phyloP scores from a whole-genome alignment of 2,888 invertebrate genomes.

The Buathra laborator region DNA sequence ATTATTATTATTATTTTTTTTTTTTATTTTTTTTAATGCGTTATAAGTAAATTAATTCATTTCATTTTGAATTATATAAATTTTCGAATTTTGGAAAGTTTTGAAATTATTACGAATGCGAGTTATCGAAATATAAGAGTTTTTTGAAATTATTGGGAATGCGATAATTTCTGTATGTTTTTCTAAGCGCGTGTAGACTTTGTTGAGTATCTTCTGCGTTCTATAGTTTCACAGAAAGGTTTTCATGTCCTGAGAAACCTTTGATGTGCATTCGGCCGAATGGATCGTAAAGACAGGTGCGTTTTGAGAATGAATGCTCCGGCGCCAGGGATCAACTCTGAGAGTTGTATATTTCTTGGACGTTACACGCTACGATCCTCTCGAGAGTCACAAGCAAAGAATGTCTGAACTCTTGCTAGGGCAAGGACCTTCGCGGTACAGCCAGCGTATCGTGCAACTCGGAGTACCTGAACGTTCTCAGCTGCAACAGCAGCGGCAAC shows the following conservation, averaged over 20 bases:
- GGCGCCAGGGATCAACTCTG: slow-evolving; percentile 26
- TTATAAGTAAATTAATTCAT: too few relatives aligned
- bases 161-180: neutral
- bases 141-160: neutral
- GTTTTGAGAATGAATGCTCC: slow-evolving; percentile 30
- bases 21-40: too few relatives aligned
- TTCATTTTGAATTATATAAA: too few relatives aligned
- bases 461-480: slow-evolving; percentile 46
- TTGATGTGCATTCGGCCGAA: slow-evolving; percentile 23
- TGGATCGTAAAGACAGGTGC: slow-evolving; percentile 31
- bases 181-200: neutral
- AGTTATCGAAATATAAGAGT: neutral
- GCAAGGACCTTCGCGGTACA: slow-evolving; percentile 79
- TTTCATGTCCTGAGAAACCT: slow-evolving; percentile 10
- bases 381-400: slow-evolving; percentile 72
- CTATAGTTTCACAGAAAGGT: neutral
- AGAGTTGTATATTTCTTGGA: slow-evolving; percentile 21
- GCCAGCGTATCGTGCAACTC: slow-evolving; percentile 45
- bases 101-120: neutral
- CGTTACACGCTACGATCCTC: slow-evolving; percentile 38
- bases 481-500: slow-evolving; percentile 21
- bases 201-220: neutral
- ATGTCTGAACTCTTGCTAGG: slow-evolving; percentile 74
- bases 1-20: too few relatives aligned
- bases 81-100: too few relatives aligned